A percentile compares a stretch with the other conserved stretches of the same genome.
These are phyloP conservation scores for Sinocyclocheilus anophthalmus DNA, from an alignment of 2,113 vertebrate species.

Conservation along the genomic window DNA sequence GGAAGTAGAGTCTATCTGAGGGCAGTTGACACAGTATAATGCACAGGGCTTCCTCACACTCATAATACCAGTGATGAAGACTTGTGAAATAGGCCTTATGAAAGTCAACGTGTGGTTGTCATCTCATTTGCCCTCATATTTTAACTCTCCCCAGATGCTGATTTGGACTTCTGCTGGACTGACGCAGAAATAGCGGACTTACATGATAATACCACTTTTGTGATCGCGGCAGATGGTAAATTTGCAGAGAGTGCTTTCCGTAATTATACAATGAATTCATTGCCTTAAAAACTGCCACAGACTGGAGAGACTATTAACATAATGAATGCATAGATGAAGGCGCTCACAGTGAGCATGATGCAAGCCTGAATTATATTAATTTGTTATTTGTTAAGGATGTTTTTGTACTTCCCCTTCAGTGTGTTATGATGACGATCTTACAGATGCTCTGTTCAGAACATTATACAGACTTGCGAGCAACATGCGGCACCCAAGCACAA, in stretches of 20 bases:
- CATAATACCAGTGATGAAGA: not conserved
- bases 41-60: not conserved
- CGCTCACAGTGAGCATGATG: not conserved
- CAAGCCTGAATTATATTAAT: slow-evolving; percentile 7
- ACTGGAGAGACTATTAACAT: not conserved
- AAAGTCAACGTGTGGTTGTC: not conserved
- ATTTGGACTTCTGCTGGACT: slow-evolving; percentile 84
- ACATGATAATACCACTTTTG: slow-evolving; percentile 78
- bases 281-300: slow-evolving; percentile 7
- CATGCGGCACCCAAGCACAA: slow-evolving; percentile 73
- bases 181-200: slow-evolving; percentile 85
- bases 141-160: slow-evolving; percentile 58
- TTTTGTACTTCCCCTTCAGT: slow-evolving; percentile 71
- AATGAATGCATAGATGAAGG: slow-evolving; percentile 1
- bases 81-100: not conserved
- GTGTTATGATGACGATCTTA: slow-evolving; percentile 91
- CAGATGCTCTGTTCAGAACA: slow-evolving; percentile 85
- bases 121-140: not conserved
- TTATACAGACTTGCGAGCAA: slow-evolving; percentile 78
- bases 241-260: not conserved
- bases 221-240: slow-evolving; percentile 91
- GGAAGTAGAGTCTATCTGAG: not conserved
- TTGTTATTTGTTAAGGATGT: not conserved
- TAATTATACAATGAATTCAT: not conserved
- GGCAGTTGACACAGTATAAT: not conserved